Percentiles rank a stretch among this genome's conserved stretches.
These are phyloP conservation scores for Drosophila erecta DNA, from an alignment of 1,140 invertebrate species.

Conservation along the genomic window DNA sequence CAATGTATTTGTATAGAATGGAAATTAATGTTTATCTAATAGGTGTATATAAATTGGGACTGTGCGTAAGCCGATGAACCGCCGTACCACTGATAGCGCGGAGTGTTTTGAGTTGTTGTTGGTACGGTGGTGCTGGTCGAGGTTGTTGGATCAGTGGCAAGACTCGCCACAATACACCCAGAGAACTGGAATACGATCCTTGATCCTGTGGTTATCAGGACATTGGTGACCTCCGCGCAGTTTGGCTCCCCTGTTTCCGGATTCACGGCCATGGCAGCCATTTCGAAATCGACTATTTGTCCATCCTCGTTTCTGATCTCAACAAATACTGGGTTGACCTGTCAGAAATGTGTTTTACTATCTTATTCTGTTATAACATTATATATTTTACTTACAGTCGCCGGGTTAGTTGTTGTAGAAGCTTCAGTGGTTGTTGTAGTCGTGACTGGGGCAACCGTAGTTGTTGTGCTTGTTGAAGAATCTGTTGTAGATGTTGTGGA, in stretches of 20 bases:
- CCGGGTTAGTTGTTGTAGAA: not conserved
- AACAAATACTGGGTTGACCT: not conserved
- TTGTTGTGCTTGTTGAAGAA: not conserved
- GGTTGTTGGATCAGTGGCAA: not conserved
- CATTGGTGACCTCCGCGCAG: constrained; percentile 6
- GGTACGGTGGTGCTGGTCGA: not conserved
- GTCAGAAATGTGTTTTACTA: not conserved
- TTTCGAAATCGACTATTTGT: not conserved
- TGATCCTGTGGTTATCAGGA: constrained; percentile 17
- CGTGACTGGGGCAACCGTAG: not conserved
- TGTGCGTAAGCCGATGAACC: not conserved
- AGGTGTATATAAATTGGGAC: constrained; percentile 5
- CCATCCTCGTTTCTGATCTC: constrained; percentile 7
- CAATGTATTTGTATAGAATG: not conserved
- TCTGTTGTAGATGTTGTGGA: not conserved
- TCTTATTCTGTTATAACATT: not conserved
- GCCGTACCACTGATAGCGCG: constrained; percentile 10
- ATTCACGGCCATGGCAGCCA: not conserved
- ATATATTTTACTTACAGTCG: not conserved
- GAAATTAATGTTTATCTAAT: not conserved
- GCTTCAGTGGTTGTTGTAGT: not conserved
- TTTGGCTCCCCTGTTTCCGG: constrained; percentile 3
- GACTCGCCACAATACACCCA: constrained; percentile 10
- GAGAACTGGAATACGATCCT: constrained; percentile 7
- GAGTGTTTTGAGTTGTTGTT: not conserved